Evolutionary conservation across 2,797 vertebrate species (phyloP).

Genomic region (Gymnothorax reevesii): DNA sequence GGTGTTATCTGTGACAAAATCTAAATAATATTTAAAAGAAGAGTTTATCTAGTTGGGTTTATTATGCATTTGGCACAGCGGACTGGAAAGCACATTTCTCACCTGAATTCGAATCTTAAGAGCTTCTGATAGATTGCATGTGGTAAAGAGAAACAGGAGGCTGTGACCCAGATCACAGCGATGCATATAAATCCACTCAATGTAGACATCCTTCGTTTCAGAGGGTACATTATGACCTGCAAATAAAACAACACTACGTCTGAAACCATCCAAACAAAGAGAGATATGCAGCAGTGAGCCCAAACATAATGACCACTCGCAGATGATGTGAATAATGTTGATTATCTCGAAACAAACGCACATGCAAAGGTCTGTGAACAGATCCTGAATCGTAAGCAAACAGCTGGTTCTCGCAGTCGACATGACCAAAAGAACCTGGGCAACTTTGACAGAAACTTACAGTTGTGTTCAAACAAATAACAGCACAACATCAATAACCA

Average conservation of each 20-base stretch:
- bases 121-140: slow-evolving; percentile 96
- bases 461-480: too few relatives aligned
- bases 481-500: too few relatives aligned
- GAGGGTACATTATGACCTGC: slow-evolving; percentile 88
- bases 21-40: neutral
- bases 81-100: slow-evolving; percentile 25
- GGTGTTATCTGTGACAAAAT: neutral
- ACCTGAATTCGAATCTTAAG: slow-evolving; percentile 91
- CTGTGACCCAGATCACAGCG: slow-evolving; percentile 87
- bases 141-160: slow-evolving; percentile 89
- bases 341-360: too few relatives aligned
- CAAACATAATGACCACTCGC: neutral
- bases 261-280: neutral
- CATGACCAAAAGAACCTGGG: too few relatives aligned
- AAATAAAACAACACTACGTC: neutral
- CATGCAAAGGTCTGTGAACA: too few relatives aligned
- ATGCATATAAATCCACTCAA: slow-evolving; percentile 78
- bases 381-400: too few relatives aligned
- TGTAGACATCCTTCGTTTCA: slow-evolving; percentile 84
- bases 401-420: too few relatives aligned
- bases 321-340: too few relatives aligned
- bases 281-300: neutral
- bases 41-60: neutral
- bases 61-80: neutral
- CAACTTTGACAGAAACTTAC: too few relatives aligned